These are phyloP conservation scores for Tapirus terrestris DNA, from an alignment of 2,113 vertebrate genomes.

Conservation along the genomic window DNA sequence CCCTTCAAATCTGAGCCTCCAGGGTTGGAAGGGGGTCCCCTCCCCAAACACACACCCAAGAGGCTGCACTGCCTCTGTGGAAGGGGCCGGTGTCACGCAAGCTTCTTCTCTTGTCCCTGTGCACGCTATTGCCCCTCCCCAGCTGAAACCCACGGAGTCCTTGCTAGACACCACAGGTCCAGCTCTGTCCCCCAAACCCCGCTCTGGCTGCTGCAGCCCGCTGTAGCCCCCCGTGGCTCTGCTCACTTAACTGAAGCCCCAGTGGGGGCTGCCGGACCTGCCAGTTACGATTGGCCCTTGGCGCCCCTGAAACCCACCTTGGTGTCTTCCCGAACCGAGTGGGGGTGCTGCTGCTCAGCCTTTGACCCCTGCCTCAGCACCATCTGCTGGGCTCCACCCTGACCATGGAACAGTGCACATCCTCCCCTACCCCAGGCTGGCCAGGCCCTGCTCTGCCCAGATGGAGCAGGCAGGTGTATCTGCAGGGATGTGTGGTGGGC, in stretches of 20 bases:
- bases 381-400: not conserved
- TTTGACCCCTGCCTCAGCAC: not conserved
- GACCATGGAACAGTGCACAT: rapidly evolving
- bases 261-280: not conserved
- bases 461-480: no score
- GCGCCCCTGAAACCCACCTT: not conserved
- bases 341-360: rapidly evolving
- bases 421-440: not conserved
- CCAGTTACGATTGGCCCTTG: not conserved
- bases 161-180: no score
- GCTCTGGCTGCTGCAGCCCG: no score
- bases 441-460: rapidly evolving
- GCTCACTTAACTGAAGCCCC: not conserved
- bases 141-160: not conserved
- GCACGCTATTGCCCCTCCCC: not conserved
- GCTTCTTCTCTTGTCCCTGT: not conserved
- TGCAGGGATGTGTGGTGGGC: not conserved
- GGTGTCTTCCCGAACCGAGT: rapidly evolving
- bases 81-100: not conserved
- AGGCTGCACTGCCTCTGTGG: rapidly evolving
- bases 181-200: not conserved
- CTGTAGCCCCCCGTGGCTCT: not conserved
- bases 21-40: not conserved
- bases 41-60: not conserved
- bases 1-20: not conserved